Base-by-base conservation (phyloP, 2,113 vertebrate species). In the Pampusana beccarii region DNA sequence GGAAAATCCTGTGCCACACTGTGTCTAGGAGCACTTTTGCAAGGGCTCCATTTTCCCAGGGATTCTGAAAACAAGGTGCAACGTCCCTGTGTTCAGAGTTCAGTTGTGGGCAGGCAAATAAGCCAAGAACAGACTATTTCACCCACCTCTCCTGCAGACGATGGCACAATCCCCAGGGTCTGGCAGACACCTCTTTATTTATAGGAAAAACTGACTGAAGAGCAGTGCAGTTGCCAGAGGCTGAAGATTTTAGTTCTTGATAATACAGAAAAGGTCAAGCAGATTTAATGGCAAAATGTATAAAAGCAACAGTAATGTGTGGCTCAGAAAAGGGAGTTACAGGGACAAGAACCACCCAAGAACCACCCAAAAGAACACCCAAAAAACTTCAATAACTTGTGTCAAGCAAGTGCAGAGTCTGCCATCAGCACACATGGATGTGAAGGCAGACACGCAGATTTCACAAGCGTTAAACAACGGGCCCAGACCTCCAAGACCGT, bases 191-290 rank as follows among this genome's bases (percentile, higher is more conserved):
- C 36, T 12, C 60, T 57, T 34, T 77, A 65, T 62, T 51, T 80
- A 69, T 56, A 85, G 95, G 57, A 65, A 97, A 89, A 95, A 86
- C 1, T 61, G 46, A 80, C 5, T 79, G 46, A 93, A 70, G 81
- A 92, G 70, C 51, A 93, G 42, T 36, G 74, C 90, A 91, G 79
- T 13, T 34, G 54, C 80, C 72, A 94, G 56, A 53, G 62, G 53
- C 72, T 86, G 31, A 31, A 7, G 13, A 62, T 81, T 86, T 90
- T 87, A 82, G 74, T 6, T 69, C 80, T 75, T 62, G 60, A 51
- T 23, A 92, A 85, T 23, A 79, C 31, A 78, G 54, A 94, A 92
- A 78, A 38, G 58, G 84, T 94, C 95, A 93, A 66, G 75, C 18
- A 50, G 69, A 93, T 60, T 46, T 10, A 54, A 93, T 36, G 61